phyloP scores from a whole-genome alignment of 2,113 vertebrate species.

The Xerus inauris region DNA sequence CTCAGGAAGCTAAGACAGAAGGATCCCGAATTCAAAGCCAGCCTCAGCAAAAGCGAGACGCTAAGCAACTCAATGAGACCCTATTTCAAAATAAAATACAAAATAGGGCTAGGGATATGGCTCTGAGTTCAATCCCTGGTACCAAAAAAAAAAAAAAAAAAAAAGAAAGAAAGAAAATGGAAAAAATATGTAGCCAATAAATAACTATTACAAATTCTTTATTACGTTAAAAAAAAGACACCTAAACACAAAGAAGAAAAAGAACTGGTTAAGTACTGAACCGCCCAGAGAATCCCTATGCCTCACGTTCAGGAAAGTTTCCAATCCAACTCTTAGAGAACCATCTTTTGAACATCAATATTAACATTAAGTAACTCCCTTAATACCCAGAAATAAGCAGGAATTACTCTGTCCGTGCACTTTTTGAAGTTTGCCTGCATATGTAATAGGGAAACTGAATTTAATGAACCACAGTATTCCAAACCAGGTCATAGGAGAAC shows the following conservation, averaged over 20 bases:
- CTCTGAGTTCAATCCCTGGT: too few relatives aligned
- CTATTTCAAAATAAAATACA: too few relatives aligned
- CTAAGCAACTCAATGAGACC: too few relatives aligned
- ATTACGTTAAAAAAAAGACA: conserved; percentile 31
- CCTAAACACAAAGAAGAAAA: conserved; percentile 24
- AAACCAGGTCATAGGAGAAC: conserved; percentile 76
- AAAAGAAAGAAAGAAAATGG: not conserved
- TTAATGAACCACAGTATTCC: conserved; percentile 68
- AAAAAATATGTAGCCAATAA: conserved; percentile 51
- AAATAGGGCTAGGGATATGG: too few relatives aligned
- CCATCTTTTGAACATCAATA: not conserved
- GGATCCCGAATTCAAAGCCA: too few relatives aligned
- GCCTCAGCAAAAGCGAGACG: too few relatives aligned
- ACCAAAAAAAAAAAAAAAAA: too few relatives aligned
- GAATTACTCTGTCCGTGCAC: not conserved
- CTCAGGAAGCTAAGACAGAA: too few relatives aligned
- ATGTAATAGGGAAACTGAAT: conserved; percentile 59
- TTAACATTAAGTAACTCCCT: conserved; percentile 27
- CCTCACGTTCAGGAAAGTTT: not conserved
- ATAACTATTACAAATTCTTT: conserved; percentile 37
- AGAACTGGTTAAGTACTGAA: not conserved
- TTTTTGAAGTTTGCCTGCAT: conserved; percentile 44
- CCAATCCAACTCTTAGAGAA: conserved; percentile 8
- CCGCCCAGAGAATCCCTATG: not conserved
- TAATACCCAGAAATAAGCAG: not conserved